These are phyloP conservation scores for Cyphomyrus discorhynchus DNA, from an alignment of 2,113 vertebrate species.

Conservation along the genomic window DNA sequence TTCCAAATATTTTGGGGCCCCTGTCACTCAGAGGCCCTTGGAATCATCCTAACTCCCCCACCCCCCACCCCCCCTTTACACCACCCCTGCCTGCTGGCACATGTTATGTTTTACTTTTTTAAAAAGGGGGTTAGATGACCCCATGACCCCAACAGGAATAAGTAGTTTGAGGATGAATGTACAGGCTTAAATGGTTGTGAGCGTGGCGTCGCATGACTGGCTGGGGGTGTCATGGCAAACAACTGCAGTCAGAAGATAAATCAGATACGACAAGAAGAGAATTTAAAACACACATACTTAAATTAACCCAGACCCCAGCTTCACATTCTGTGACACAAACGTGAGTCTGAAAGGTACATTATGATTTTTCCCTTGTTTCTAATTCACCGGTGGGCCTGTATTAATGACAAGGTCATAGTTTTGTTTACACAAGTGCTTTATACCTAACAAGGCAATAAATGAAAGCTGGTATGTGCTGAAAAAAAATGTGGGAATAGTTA, in stretches of 20 bases:
- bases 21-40: neutral
- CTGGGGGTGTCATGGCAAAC: neutral
- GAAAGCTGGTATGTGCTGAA: neutral
- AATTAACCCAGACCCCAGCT: neutral
- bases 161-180: neutral
- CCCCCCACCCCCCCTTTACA: neutral
- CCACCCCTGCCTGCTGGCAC: neutral
- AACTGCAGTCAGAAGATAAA: neutral
- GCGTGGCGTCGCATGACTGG: neutral
- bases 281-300: neutral
- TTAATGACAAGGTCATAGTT: neutral
- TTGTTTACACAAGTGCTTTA: neutral
- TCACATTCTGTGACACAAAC: neutral
- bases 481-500: neutral
- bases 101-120: neutral
- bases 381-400: neutral
- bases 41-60: neutral
- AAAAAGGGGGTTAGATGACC: neutral
- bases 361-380: neutral
- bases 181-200: neutral
- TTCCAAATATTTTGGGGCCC: no score
- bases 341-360: neutral
- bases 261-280: neutral
- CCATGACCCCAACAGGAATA: neutral
- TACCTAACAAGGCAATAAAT: neutral